Base-by-base conservation (phyloP, 2,113 vertebrate species). In the Anas platyrhynchos region DNA sequence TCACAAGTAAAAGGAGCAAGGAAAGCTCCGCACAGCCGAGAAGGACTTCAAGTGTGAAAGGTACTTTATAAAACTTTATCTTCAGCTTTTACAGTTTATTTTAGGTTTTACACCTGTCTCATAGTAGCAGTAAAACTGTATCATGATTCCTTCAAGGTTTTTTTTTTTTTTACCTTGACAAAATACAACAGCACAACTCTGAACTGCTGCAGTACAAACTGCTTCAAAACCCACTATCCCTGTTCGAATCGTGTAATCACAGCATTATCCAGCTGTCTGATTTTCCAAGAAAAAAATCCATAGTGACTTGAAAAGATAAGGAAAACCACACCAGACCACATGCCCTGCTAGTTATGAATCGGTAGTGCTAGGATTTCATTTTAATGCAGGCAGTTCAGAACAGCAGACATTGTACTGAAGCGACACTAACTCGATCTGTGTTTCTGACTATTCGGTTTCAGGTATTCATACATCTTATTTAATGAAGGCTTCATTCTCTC, bases 61-160 rank as follows among this genome's bases (percentile, higher is more conserved):
- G 62, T 69, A 91, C 85, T 93, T 96, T 69, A 91, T 89, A 90
- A 94, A 97, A 94, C 72, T 94, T 94, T 83, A 76, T 71, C 92
- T 95, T 88, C 63, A 61, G 61, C 62, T 91, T 97, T 95, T 86
- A 95, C 68, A 84, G 67, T 92, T 96, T 83, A 84, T 68, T 91
- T 95, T 76, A 69, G 61, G 77, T 95, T 96, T 97, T 85, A 89
- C 88, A 93, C 73, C 86, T 96, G 67, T 91, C 89, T 91, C 50
- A 7, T 5, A 73, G 54, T 11, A 72, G 61, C 46, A 89, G 76
- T 75, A 91, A 96, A 94, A 95, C 80, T 31, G 46, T 50, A 81
- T 52, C 16, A 15, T 8, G 48, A 85, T 20, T 92, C 72, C 67
- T 74, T 71, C 7, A 1, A 5, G 0, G 2, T 3, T 89, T 67